A percentile compares a stretch with the other conserved stretches of the same genome.
phyloP scores from a whole-genome alignment of 2,888 invertebrate species.

The Anthrax anthrax region DNA sequence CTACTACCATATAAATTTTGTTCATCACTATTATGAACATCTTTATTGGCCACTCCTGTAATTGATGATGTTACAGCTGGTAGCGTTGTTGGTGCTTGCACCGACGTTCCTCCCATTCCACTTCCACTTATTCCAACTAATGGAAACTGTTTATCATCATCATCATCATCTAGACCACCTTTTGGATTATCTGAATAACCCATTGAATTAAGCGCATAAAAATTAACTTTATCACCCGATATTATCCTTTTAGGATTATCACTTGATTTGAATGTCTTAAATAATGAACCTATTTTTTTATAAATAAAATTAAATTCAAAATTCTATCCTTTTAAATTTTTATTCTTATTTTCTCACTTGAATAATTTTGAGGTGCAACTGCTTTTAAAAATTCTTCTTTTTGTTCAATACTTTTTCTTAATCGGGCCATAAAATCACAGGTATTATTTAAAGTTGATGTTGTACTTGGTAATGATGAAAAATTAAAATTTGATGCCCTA shows the following conservation, averaged over 20 bases:
- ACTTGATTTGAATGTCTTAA: background rate
- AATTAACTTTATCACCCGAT: background rate
- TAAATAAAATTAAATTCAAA: no score
- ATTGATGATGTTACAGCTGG: background rate
- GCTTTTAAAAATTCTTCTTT: constrained; percentile 73
- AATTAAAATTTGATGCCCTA: background rate
- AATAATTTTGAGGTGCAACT: constrained; percentile 32
- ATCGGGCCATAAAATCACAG: constrained; percentile 45
- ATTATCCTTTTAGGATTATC: background rate
- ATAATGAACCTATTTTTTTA: background rate
- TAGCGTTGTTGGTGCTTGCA: background rate
- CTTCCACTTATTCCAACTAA: background rate
- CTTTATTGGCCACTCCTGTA: background rate
- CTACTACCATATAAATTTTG: background rate
- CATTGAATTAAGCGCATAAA: background rate
- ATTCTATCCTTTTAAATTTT: no score
- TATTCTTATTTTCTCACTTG: no score
- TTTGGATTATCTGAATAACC: background rate
- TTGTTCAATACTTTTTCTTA: constrained; percentile 73
- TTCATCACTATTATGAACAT: background rate
- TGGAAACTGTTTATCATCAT: background rate
- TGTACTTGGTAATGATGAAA: background rate
- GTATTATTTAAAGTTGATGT: constrained; percentile 14
- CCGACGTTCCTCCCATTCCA: no score
- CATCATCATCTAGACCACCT: background rate